These are phyloP conservation scores for Bombus cullumanus DNA, from an alignment of 1,140 invertebrate species.

Conservation along the genomic window DNA sequence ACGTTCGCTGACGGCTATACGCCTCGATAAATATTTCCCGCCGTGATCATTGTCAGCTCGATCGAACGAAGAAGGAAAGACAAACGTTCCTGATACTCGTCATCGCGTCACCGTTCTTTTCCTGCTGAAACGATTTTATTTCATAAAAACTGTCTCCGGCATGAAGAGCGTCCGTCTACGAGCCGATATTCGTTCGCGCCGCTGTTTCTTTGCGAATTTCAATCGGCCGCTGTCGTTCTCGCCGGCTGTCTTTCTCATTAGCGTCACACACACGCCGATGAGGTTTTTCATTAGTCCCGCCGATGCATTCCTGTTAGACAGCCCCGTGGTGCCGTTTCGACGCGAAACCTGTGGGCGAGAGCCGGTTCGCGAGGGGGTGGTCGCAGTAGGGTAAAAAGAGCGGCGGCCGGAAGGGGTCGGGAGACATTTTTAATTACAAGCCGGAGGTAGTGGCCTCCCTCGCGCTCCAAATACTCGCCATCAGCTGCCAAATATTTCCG, in stretches of 20 bases:
- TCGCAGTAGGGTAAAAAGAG: slow-evolving; percentile 28
- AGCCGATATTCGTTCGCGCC: slow-evolving; percentile 54
- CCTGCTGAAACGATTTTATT: slow-evolving; percentile 8
- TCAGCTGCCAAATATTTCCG: slow-evolving; percentile 79
- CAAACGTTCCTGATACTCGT: no score
- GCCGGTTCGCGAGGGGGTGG: neutral
- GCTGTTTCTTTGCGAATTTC: slow-evolving; percentile 68
- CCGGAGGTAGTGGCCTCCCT: slow-evolving; percentile 66
- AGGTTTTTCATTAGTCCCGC: slow-evolving; percentile 78
- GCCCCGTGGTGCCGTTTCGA: slow-evolving; percentile 59
- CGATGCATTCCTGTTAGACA: slow-evolving; percentile 77
- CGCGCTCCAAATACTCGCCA: slow-evolving; percentile 64
- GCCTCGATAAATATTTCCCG: slow-evolving; percentile 54
- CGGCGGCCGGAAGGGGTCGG: slow-evolving; percentile 65
- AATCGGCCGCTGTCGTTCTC: slow-evolving; percentile 63
- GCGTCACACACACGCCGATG: slow-evolving; percentile 74
- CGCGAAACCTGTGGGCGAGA: slow-evolving; percentile 39
- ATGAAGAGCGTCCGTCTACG: slow-evolving; percentile 44
- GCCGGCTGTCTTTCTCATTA: slow-evolving; percentile 70
- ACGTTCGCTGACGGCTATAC: neutral
- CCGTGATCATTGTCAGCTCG: slow-evolving; percentile 42
- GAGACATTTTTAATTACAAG: slow-evolving; percentile 80
- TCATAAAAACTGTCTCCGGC: slow-evolving; percentile 55
- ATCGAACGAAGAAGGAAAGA: neutral
- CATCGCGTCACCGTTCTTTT: neutral